These are phyloP conservation scores for Sebastes diaconus DNA, from an alignment of 2,797 vertebrate genomes.

Conservation along the genomic window DNA sequence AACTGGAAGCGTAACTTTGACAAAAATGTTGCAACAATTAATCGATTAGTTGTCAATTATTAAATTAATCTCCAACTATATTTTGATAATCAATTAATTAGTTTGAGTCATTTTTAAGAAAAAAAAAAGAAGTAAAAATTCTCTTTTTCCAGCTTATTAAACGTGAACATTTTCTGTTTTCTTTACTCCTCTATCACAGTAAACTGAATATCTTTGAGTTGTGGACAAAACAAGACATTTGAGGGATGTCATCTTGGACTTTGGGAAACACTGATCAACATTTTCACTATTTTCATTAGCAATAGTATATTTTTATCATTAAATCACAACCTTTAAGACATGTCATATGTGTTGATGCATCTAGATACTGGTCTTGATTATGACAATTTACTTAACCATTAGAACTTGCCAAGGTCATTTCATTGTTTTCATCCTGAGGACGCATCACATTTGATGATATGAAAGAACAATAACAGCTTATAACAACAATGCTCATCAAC, in stretches of 20 bases:
- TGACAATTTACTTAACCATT: not conserved
- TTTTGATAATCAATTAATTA: too few species aligned
- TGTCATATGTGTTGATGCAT: not conserved
- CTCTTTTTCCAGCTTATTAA: too few species aligned
- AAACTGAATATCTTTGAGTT: too few species aligned
- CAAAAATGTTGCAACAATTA: not conserved
- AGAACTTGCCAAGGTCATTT: not conserved
- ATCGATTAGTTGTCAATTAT: too few species aligned
- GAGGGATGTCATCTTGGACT: too few species aligned
- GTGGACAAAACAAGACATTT: too few species aligned
- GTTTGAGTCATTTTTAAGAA: too few species aligned
- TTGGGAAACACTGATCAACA: too few species aligned
- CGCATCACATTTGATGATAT: not conserved
- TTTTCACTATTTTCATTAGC: not conserved
- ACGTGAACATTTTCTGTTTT: too few species aligned
- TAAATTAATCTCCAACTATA: too few species aligned
- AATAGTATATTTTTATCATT: not conserved
- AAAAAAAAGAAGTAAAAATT: too few species aligned
- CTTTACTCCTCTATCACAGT: too few species aligned
- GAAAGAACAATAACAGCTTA: conserved; percentile 11
- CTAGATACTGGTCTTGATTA: not conserved
- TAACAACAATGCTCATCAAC: not conserved
- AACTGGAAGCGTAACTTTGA: not conserved
- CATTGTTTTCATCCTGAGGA: not conserved
- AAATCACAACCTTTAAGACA: not conserved